These are phyloP conservation scores for Cosmopolites sordidus DNA, from an alignment of 2,888 invertebrate species.

Conservation along the genomic window DNA sequence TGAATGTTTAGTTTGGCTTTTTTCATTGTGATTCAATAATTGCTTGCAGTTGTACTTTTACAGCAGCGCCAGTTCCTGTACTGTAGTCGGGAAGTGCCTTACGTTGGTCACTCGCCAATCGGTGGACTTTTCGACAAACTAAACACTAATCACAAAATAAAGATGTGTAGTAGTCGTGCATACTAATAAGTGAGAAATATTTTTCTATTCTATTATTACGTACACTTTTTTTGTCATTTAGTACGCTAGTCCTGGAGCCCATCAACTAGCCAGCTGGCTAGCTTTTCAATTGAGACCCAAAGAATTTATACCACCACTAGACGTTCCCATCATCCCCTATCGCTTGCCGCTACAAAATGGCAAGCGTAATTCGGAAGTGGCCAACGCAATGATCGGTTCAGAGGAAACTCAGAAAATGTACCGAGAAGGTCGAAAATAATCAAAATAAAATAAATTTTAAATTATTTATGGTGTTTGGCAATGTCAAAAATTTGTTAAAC, in stretches of 20 bases:
- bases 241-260: conserved; percentile 40
- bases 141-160: too few species aligned
- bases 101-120: too few species aligned
- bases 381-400: conserved; percentile 41
- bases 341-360: conserved; percentile 35
- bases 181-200: too few species aligned
- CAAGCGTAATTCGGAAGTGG: conserved; percentile 43
- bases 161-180: too few species aligned
- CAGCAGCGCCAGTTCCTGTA: too few species aligned
- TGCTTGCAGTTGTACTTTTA: too few species aligned
- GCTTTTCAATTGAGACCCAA: conserved; percentile 39
- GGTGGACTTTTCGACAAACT: too few species aligned
- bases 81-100: too few species aligned
- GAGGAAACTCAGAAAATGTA: conserved; percentile 44
- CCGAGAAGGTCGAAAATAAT: conserved; percentile 34
- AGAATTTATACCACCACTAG: conserved; percentile 35
- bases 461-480: conserved; percentile 5
- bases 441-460: neutral
- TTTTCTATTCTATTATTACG: too few species aligned
- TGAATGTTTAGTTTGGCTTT: too few species aligned
- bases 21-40: too few species aligned
- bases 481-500: conserved; percentile 18
- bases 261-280: conserved; percentile 44
- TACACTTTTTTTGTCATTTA: too few species aligned
- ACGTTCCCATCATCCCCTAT: conserved; percentile 37